A percentile compares a stretch with the other conserved stretches of the same genome.
Evolutionary conservation across 2,888 invertebrate genomes (phyloP).

Genomic region (Yponomeuta sedellus): DNA sequence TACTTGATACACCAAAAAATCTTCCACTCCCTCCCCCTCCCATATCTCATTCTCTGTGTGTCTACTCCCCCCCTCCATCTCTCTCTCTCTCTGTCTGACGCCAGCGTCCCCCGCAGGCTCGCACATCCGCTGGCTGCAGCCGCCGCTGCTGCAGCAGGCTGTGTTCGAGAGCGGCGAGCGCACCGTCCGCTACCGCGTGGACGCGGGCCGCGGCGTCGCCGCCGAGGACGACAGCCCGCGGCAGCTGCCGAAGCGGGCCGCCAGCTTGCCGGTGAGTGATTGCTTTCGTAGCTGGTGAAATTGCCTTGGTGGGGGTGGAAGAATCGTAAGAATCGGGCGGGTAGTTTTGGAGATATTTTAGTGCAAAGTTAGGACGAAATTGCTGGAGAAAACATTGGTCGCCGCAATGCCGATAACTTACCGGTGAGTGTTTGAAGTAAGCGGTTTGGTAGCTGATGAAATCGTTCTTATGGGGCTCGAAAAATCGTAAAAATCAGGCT

Average conservation of each 20-base stretch:
- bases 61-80: too few species aligned
- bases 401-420: too few species aligned
- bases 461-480: slow-evolving; percentile 76
- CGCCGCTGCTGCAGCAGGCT: slow-evolving; percentile 90
- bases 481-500: neutral
- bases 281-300: slow-evolving; percentile 27
- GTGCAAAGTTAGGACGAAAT: too few species aligned
- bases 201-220: slow-evolving; percentile 89
- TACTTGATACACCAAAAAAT: too few species aligned
- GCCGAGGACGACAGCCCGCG: slow-evolving; percentile 68
- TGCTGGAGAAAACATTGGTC: slow-evolving; percentile 42
- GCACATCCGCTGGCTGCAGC: slow-evolving; percentile 77
- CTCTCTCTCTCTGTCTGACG: too few species aligned
- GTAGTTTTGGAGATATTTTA: too few species aligned
- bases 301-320: too few species aligned
- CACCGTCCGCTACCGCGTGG: slow-evolving; percentile 83
- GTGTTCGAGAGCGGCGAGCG: slow-evolving; percentile 88
- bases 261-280: slow-evolving; percentile 52
- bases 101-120: too few species aligned
- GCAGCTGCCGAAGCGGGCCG: slow-evolving; percentile 32
- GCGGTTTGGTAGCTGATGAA: slow-evolving; percentile 32
- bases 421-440: too few species aligned
- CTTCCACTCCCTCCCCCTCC: too few species aligned
- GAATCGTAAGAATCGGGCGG: too few species aligned
- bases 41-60: too few species aligned